Evolutionary conservation across 2,113 vertebrate genomes (phyloP), one percentile per base, ranked within the genome.

Genomic region (Spilogale gracilis): DNA sequence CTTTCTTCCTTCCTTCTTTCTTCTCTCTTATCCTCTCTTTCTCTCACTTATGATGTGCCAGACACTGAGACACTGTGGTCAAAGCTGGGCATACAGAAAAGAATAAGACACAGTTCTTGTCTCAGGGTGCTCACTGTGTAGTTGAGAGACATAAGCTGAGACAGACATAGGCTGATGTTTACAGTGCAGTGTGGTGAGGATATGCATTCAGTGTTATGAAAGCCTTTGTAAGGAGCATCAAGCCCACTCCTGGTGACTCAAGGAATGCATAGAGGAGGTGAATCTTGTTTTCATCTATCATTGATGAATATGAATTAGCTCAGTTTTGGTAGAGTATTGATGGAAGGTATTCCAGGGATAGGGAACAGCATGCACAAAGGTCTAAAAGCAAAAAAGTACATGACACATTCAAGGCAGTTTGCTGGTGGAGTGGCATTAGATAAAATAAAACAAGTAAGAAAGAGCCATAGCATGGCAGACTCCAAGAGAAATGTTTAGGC

Each of bases 281-380:
- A 67, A 23, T 83, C 10, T 61, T 67, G 23, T 84, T 12, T 3
- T 61, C 85, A 89, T 60, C 27, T 80, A 65, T 52, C 16, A 89
- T 85, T 25, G 20, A 76, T 87, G 9, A 74, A 27, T 94, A 63
- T 6, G 23, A 48, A 69, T 95, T 91, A 65, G 10, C 7, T 69
- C 52, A 80, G 27, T 89, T 94, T 93, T 52, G n/a, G 79, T 63
- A 84, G 50, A 97, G 12, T 56, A 79, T 92, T 92, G 54, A 23
- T 79, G 27, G 5, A 87, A 87, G 6, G 1, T 58, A 80, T 79
- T 94, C 25, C 27, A 30, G n/a, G 73, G 82, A 50, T 30, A 63
- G 5, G 54, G 12, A 84, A 80, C 6, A 89, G 69, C 8, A 60
- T 69, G 14, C 38, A 67, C 48, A 38, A 78, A 91, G 10, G 58